Base-by-base conservation (phyloP, 2,113 vertebrate species). In the Astur gentilis region DNA sequence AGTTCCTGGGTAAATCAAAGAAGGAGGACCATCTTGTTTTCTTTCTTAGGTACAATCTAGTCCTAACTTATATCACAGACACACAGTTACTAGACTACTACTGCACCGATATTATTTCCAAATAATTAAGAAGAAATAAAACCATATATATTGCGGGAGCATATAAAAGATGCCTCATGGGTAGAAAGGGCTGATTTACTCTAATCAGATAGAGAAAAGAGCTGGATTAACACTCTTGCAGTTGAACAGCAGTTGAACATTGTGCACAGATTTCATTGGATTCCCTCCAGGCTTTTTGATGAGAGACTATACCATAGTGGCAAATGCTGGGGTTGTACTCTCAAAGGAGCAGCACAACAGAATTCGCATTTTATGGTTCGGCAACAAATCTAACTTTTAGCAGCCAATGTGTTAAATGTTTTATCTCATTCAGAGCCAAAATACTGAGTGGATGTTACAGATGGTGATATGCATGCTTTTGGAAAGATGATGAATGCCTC, bases 401-500 rank as follows among this genome's bases (percentile, higher is more conserved):
- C 77, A 67, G 61, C 45, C 84, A 92, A 36, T 27, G 70, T 76
- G 73, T 96, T 96, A 91, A 92, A 91, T 69, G 83, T 85, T 95
- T 93, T 93, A 58, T 90, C 85, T 95, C 42, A 72, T 80, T 94
- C 42, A 9, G 77, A 96, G 94, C 77, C 89, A 97, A 94, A 93
- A 83, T 69, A 76, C 50, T 49, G 87, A 71, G 83, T 73, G 78
- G 60, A 89, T 92, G 62, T 86, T 98, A 87, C 95, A 96, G 91
- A 95, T 92, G 64, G 95, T 88, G 58, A 89, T 72, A 78, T 34
- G 70, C n/a, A 22, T 83, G 72, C 84, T 93, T 93, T 92, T 83
- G 91, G 75, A 91, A 83, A 57, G 83, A 90, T 89, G 92, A 92
- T 92, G 67, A 88, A 91, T 95, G 91, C 91, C 65, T 97, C 85